These are phyloP conservation scores for Alcis repandata DNA, from an alignment of 2,888 invertebrate species.

Conservation along the genomic window DNA sequence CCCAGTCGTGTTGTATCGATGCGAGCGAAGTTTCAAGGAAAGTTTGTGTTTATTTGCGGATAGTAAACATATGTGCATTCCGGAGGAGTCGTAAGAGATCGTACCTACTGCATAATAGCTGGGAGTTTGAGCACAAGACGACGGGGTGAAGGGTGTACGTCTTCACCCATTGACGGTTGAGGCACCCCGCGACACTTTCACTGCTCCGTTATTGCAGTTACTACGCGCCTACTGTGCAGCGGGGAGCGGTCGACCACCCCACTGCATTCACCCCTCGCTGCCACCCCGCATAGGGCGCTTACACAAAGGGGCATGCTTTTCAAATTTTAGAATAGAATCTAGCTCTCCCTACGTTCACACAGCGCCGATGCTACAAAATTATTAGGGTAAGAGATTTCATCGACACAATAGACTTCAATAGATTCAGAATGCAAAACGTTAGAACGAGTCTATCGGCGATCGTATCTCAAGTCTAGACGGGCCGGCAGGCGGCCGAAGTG, in stretches of 20 bases:
- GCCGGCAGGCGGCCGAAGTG: slow-evolving; percentile 69
- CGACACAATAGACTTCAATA: slow-evolving; percentile 46
- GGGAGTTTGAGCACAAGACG: slow-evolving; percentile 81
- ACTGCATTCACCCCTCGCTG: slow-evolving; percentile 78
- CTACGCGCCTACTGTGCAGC: slow-evolving; percentile 84
- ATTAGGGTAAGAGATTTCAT: slow-evolving; percentile 44
- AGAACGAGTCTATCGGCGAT: slow-evolving; percentile 67
- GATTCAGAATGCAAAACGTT: slow-evolving; percentile 60
- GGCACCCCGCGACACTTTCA: slow-evolving; percentile 86
- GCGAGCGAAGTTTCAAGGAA: slow-evolving; percentile 33
- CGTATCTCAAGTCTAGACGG: slow-evolving; percentile 78
- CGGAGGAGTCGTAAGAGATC: slow-evolving; percentile 63
- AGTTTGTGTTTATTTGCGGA: slow-evolving; percentile 40
- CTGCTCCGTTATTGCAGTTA: slow-evolving; percentile 86
- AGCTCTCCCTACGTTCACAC: slow-evolving; percentile 50
- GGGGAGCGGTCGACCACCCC: slow-evolving; percentile 73
- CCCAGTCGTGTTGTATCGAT: slow-evolving; percentile 4
- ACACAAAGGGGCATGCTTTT: slow-evolving; percentile 75
- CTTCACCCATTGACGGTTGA: slow-evolving; percentile 87
- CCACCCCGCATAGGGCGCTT: slow-evolving; percentile 73
- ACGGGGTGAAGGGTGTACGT: slow-evolving; percentile 83
- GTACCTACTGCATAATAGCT: slow-evolving; percentile 71
- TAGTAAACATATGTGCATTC: slow-evolving; percentile 51
- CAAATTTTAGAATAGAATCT: slow-evolving; percentile 73
- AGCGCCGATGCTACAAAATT: slow-evolving; percentile 36